Evolutionary conservation across 2,113 vertebrate genomes (phyloP), one percentile per base, ranked within the genome.

Genomic region (Stercorarius parasiticus): DNA sequence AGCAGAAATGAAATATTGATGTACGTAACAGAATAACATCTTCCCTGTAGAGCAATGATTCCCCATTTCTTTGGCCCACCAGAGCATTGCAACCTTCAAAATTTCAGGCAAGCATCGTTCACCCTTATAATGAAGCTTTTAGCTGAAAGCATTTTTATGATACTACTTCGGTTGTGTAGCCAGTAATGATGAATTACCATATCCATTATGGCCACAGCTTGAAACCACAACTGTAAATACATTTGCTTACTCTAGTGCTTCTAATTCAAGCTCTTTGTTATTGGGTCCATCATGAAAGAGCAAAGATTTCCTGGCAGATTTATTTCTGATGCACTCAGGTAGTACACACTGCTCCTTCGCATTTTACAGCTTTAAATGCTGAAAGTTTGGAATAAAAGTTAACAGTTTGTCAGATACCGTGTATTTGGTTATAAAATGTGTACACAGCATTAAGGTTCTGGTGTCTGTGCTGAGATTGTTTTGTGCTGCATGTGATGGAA

Each of bases 121-220:
- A 67, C 73, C 14, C 86, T 87, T 40, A 67, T 55, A 87, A 94
- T 53, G 40, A 91, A 93, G 93, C 91, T 95, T 96, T 95, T 95
- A 96, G 92, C 89, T 91, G 78, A 87, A 93, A 95, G 86, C 8
- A 2, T 91, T 96, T 95, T 94, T 95, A 87, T 87, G 89, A 64
- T 79, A 52, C 45, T 56, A 13, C 83, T 93, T 91, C 7, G 26
- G 61, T 67, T 91, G 45, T 38, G 36, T 36, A 91, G 89, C 84
- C 70, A 79, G 86, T 27, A 65, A 34, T 93, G 84, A 95, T 69
- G 81, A 95, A 95, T 91, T 93, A 93, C 62, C 61, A 79, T 82
- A 71, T 71, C 89, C 73, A 91, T 93, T 87, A 94, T 18, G 43
- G 58, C 84, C 84, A 72, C 86, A 93, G 87, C 89, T 91, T 91